Base-by-base conservation (phyloP, 2,888 invertebrate species). In the Achlya flavicornis region DNA sequence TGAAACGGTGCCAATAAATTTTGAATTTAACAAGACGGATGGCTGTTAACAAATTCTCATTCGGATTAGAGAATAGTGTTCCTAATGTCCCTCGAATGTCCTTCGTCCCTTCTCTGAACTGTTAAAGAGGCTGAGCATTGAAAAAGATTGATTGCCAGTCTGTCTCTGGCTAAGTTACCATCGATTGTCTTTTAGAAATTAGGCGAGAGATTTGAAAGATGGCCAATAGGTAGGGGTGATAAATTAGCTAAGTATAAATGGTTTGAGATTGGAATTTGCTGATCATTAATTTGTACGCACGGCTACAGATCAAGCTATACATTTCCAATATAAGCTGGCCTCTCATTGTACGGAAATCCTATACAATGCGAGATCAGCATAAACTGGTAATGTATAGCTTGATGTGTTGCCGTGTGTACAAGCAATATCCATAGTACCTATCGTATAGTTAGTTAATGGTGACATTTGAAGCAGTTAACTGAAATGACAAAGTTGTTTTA, bases 111-210 rank as follows among this genome's bases (percentile, higher is more conserved):
- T 72, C 79, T 75, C 72, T 77, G 71, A 69, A 66, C 73, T 74
- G 78, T 69, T 78, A 77, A 76, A 66, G 70, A 70, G 79, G 75
- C 70, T 76, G 69, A 66, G 62, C 71, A 71, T 72, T 78, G 79
- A 78, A 77, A 79, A 81, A 85, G 85, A 86, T 86, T 84, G 83
- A 85, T 85, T 58, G 67, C 68, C 66, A 61, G 61, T 46, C 77
- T 74, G 81, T 82, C 84, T 74, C 71, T 76, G 64, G 67, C 78
- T 77, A 81, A 79, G 70, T 80, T 75, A 64, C 75, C 63, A 66
- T 67, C 64, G 68, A 81, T 80, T 83, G 81, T 83, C 78, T 78
- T 71, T 67, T 63, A 58, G 66, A 68, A 73, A 77, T 76, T 74
- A 76, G 69, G 67, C 67, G 70, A 68, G 61, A 62, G 53, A 33